A percentile compares a stretch with the other conserved stretches of the same genome.
phyloP scores from a whole-genome alignment of 2,797 vertebrate genomes.

The Oryzias dopingdopingensis region DNA sequence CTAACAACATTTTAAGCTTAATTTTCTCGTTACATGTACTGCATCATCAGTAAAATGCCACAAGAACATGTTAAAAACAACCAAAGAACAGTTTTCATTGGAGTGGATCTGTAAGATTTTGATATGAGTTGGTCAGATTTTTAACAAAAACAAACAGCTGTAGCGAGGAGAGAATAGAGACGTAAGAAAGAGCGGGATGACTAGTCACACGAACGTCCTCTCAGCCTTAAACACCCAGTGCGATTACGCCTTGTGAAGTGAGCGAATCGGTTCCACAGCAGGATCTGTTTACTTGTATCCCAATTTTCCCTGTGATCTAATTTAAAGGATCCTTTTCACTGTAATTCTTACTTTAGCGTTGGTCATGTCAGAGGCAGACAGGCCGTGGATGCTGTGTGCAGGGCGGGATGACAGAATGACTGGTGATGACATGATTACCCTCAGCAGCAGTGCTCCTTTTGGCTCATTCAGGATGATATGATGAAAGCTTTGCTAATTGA shows the following conservation, averaged over 20 bases:
- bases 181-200: slow-evolving; percentile 30
- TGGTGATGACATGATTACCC: slow-evolving; percentile 71
- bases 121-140: slow-evolving; percentile 16
- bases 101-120: neutral
- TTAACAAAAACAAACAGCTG: slow-evolving; percentile 18
- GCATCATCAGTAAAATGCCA: too few relatives aligned
- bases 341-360: slow-evolving; percentile 64
- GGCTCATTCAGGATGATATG: slow-evolving; percentile 47
- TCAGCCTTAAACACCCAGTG: slow-evolving; percentile 58
- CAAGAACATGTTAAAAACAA: too few relatives aligned
- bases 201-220: slow-evolving; percentile 55
- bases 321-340: slow-evolving; percentile 53
- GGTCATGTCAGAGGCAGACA: slow-evolving; percentile 60
- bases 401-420: slow-evolving; percentile 66
- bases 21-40: too few relatives aligned
- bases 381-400: slow-evolving; percentile 67
- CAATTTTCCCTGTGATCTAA: slow-evolving; percentile 59
- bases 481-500: slow-evolving; percentile 68
- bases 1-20: too few relatives aligned
- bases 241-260: slow-evolving; percentile 59
- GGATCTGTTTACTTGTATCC: slow-evolving; percentile 70
- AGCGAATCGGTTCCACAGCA: slow-evolving; percentile 55
- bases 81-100: too few relatives aligned
- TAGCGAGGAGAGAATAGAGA: slow-evolving; percentile 4
- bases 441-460: slow-evolving; percentile 48